phyloP scores from a whole-genome alignment of 92 coral and sea anemone species.

The Porites divaricata region DNA sequence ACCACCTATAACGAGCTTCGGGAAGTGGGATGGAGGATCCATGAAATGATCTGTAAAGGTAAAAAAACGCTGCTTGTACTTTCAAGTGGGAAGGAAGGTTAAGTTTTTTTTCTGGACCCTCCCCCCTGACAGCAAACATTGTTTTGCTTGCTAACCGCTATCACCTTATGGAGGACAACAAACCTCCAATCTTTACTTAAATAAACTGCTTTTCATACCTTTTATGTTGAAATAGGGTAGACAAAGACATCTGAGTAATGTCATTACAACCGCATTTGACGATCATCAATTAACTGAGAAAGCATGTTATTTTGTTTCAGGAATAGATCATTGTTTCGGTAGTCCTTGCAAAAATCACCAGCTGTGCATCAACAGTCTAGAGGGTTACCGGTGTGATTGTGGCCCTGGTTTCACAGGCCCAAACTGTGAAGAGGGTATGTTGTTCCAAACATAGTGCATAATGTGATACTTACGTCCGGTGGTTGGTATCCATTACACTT shows the following conservation, averaged over 20 bases:
- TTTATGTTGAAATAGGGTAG: too few relatives aligned
- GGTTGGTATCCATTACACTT: too few relatives aligned
- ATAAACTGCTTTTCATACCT: too few relatives aligned
- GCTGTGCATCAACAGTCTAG: not conserved
- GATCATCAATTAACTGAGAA: not conserved
- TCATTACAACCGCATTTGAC: not conserved
- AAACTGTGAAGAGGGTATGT: slow-evolving; percentile 24
- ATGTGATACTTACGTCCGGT: not conserved
- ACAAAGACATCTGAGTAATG: not conserved
- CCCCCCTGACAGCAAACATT: too few relatives aligned
- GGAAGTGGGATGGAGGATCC: not conserved
- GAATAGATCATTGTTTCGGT: slow-evolving; percentile 23
- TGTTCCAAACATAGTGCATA: not conserved
- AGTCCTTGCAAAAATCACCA: slow-evolving; percentile 23
- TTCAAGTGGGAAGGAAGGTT: too few relatives aligned
- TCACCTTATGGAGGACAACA: too few relatives aligned
- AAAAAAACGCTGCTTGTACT: not conserved
- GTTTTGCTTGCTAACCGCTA: too few relatives aligned
- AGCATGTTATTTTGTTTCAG: slow-evolving; percentile 1
- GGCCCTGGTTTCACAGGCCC: slow-evolving; percentile 2
- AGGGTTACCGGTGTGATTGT: slow-evolving; percentile 19
- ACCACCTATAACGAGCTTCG: slow-evolving; percentile 13
- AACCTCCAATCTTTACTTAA: too few relatives aligned
- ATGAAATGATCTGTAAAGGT: slow-evolving; percentile 38
- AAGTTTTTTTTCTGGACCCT: too few relatives aligned